These are phyloP conservation scores for Drosophila repleta DNA, from an alignment of 1,140 invertebrate genomes.

Conservation along the genomic window DNA sequence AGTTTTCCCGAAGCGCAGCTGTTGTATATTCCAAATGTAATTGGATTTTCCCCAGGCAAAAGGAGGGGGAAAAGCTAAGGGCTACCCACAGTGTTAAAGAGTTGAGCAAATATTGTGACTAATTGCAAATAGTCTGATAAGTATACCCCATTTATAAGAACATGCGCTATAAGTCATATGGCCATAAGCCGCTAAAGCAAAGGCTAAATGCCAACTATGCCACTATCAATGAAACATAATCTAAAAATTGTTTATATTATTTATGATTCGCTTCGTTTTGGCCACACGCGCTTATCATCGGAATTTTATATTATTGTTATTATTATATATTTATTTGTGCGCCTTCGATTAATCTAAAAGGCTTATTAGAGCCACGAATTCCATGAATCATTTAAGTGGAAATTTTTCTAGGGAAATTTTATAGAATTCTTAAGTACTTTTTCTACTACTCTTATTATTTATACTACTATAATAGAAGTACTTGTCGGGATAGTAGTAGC, in stretches of 20 bases:
- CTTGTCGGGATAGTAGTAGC: no score
- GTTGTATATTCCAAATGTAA: slow-evolving; percentile 14
- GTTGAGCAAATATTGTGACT: slow-evolving; percentile 31
- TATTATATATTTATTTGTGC: slow-evolving; percentile 22
- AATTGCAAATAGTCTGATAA: background rate
- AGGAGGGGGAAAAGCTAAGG: background rate
- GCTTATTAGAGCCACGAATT: slow-evolving; percentile 6
- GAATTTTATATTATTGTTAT: slow-evolving; percentile 15
- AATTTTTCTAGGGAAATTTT: background rate
- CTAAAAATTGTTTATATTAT: slow-evolving; percentile 15
- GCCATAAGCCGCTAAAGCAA: no score
- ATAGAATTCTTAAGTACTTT: background rate
- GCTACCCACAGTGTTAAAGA: background rate
- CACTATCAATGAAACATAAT: slow-evolving; percentile 9
- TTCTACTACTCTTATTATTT: no score
- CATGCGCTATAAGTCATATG: no score
- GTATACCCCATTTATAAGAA: no score
- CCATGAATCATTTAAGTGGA: slow-evolving; percentile 16
- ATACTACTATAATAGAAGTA: no score
- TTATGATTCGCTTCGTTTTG: slow-evolving; percentile 25
- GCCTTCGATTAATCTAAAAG: slow-evolving; percentile 27
- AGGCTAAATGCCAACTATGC: background rate
- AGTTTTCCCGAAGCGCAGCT: slow-evolving; percentile 20
- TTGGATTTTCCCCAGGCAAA: slow-evolving; percentile 7
- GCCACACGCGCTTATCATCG: slow-evolving; percentile 14